A percentile compares a stretch with the other conserved stretches of the same genome.
These are phyloP conservation scores for Micromesistius poutassou DNA, from an alignment of 2,797 vertebrate species.

Conservation along the genomic window DNA sequence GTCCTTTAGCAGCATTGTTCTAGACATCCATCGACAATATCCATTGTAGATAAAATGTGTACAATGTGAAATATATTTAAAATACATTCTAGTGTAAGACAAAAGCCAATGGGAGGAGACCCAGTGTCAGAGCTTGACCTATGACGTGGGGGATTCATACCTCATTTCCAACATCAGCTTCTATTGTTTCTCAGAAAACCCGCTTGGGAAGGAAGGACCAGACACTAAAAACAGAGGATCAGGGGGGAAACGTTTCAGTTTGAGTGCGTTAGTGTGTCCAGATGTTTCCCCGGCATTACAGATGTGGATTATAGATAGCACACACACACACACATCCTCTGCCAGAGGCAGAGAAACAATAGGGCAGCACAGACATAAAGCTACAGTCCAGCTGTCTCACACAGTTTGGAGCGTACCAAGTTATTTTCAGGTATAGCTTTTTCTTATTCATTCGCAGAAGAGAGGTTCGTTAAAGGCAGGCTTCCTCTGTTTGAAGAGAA, in stretches of 20 bases:
- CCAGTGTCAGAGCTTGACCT: slow-evolving; percentile 30
- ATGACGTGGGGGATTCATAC: slow-evolving; percentile 17
- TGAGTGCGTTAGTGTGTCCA: slow-evolving; percentile 24
- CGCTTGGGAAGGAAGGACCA: neutral
- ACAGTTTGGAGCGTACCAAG: neutral
- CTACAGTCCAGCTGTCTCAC: neutral
- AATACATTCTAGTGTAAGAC: neutral
- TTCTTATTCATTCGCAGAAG: neutral
- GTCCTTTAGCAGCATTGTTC: neutral
- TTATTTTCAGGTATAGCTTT: neutral
- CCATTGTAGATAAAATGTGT: neutral
- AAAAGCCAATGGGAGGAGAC: neutral
- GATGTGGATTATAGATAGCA: slow-evolving; percentile 40
- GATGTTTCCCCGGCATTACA: slow-evolving; percentile 48
- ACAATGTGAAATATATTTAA: neutral
- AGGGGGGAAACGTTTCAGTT: neutral
- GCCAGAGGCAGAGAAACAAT: slow-evolving; percentile 38
- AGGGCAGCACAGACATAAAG: slow-evolving; percentile 34
- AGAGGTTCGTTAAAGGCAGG: neutral
- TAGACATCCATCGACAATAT: neutral
- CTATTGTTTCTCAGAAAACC: slow-evolving; percentile 1
- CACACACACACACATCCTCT: slow-evolving; percentile 39
- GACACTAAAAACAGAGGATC: neutral
- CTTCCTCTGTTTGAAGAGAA: neutral
- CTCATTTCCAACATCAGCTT: neutral